A percentile compares a stretch with the other conserved stretches of the same genome.
phyloP scores from a whole-genome alignment of 2,888 invertebrate species.

The Clanis bilineata region DNA sequence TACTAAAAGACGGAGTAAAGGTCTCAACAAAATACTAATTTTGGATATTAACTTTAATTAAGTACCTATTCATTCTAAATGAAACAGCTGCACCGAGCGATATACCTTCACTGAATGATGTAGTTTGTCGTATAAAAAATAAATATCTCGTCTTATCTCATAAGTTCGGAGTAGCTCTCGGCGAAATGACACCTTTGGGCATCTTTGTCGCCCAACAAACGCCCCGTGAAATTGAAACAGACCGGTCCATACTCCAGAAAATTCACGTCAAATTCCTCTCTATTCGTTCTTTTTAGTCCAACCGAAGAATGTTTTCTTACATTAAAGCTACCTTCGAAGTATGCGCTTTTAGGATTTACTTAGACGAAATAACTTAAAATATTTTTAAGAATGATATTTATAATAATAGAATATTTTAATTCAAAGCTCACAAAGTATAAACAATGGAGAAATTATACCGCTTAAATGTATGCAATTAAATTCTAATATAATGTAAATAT shows the following conservation, averaged over 20 bases:
- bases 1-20: not conserved
- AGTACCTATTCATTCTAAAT: constrained; percentile 30
- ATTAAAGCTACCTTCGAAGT: not conserved
- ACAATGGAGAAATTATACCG: no score
- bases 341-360: not conserved
- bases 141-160: constrained; percentile 60
- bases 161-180: constrained; percentile 66
- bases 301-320: constrained; percentile 15
- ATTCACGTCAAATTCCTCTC: constrained; percentile 52
- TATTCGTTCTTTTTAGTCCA: constrained; percentile 54
- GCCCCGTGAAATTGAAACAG: constrained; percentile 80
- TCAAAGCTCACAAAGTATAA: not conserved
- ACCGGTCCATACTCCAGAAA: constrained; percentile 63
- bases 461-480: no score
- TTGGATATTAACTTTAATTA: not conserved
- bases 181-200: constrained; percentile 77
- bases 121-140: constrained; percentile 54
- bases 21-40: not conserved
- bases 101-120: constrained; percentile 30
- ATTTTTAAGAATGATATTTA: no score
- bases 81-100: constrained; percentile 21
- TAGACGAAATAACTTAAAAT: not conserved
- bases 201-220: constrained; percentile 76
- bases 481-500: no score
- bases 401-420: not conserved